A percentile compares a stretch with the other conserved stretches of the same genome.
Evolutionary conservation across 2,113 vertebrate genomes (phyloP).

Genomic region (Boleophthalmus pectinirostris): DNA sequence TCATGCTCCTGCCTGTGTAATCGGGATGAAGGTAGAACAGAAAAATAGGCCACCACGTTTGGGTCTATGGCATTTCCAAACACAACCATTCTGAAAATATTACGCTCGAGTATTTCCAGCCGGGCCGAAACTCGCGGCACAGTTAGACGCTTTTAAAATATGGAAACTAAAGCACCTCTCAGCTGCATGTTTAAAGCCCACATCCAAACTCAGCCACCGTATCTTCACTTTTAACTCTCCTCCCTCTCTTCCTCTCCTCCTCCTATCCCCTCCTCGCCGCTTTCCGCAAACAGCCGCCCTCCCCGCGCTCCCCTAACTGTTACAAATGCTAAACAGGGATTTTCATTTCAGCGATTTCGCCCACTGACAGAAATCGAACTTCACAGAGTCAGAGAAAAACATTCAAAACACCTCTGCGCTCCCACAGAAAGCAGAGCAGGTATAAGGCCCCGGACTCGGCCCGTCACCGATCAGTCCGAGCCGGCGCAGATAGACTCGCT

Average conservation of each 20-base stretch:
- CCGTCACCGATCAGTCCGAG: not conserved
- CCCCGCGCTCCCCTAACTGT: not conserved
- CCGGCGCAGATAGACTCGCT: not conserved
- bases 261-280: not conserved
- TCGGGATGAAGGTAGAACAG: too few relatives aligned
- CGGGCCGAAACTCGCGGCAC: not conserved
- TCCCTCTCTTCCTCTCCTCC: not conserved
- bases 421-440: not conserved
- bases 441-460: not conserved
- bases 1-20: too few relatives aligned
- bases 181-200: not conserved
- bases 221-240: not conserved
- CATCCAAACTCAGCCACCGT: not conserved
- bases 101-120: not conserved
- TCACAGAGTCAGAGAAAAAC: not conserved
- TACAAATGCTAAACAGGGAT: constrained; percentile 4
- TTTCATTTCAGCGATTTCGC: not conserved
- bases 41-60: too few relatives aligned
- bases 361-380: not conserved
- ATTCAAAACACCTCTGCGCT: not conserved
- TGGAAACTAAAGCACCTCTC: not conserved
- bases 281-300: not conserved
- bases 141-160: not conserved
- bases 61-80: too few relatives aligned
- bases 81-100: not conserved